phyloP scores from a whole-genome alignment of 2,888 invertebrate genomes.

The Neria commutata region DNA sequence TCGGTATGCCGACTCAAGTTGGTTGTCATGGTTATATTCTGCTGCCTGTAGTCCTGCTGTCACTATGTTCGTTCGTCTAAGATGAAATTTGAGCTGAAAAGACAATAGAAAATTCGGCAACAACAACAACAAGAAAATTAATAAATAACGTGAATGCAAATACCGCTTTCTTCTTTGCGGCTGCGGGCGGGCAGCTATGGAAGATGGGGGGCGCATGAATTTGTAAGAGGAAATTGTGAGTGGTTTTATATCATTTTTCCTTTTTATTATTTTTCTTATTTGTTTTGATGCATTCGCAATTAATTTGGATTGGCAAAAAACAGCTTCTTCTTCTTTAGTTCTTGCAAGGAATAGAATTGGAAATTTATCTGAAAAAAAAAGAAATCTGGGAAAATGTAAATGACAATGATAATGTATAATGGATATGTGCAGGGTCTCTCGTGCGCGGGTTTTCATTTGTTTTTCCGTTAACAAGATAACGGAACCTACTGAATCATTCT shows the following conservation, averaged over 20 bases:
- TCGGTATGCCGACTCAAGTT: neutral
- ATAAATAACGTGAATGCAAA: slow-evolving; percentile 33
- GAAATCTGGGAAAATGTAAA: too few relatives aligned
- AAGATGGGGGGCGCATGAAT: neutral
- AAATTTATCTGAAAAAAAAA: slow-evolving; percentile 3
- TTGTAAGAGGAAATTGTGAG: neutral
- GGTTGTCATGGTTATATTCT: slow-evolving; percentile 10
- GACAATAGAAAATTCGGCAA: slow-evolving; percentile 42
- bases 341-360: slow-evolving; percentile 12
- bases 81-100: slow-evolving; percentile 55
- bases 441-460: too few relatives aligned
- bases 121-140: slow-evolving; percentile 8
- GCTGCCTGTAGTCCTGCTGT: slow-evolving; percentile 30
- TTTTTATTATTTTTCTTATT: neutral
- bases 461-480: too few relatives aligned
- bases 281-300: slow-evolving; percentile 8
- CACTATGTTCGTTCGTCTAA: slow-evolving; percentile 48
- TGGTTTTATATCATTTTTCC: neutral
- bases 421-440: too few relatives aligned
- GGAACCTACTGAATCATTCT: too few relatives aligned
- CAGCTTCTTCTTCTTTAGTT: slow-evolving; percentile 11
- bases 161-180: slow-evolving; percentile 17
- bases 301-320: slow-evolving; percentile 6
- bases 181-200: neutral
- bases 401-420: too few relatives aligned